Base-by-base conservation (phyloP, 2,888 invertebrate genomes). In the Pyrrhia umbra region DNA sequence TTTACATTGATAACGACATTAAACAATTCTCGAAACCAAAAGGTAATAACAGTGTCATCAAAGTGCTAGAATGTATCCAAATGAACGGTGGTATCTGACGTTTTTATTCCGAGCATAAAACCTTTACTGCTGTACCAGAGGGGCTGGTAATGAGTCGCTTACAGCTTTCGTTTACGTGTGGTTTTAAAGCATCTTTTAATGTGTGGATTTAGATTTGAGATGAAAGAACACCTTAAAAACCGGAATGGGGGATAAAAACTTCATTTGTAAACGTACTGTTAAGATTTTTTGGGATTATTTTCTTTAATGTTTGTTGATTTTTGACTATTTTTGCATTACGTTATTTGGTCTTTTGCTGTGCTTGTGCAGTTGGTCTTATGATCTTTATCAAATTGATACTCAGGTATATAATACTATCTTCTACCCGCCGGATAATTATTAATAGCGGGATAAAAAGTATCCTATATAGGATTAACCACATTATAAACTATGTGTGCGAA, bases 21-120 rank as follows among this genome's bases (percentile, higher is more conserved):
- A 69, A 50, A 8, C 45, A 42, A 47, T 37, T 42, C 9, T 1
- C 15, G 30, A 51, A 57, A 64, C 39, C 45, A 51, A 63, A 52
- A 25, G 15, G 49, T 18, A 47, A 10, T 51, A 56, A 40, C 15
- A 15, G 20, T 25, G 52, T 62, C 73, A 73, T 59, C 42, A 49
- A 67, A 74, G 47, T 40, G 30, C 46, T 23, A 56, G 55, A 63
- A 52, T 46, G 46, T 62, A 50, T 63, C 57, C 74, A 63, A 75
- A 76, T 76, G 56, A 74, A 49, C 40, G 65, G 15, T 65, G 64
- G 43, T 69, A 64, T 73, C 77, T 61, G 54, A 39, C 60, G 56
- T 56, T 77, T 74, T 77, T 75, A 77, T 67, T 59, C 30, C 1
- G 59, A 52, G 47, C 25, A 59, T 77, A 77, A 77, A 71, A 77